These are phyloP conservation scores for Cheilinus undulatus DNA, from an alignment of 2,113 vertebrate genomes.

Conservation along the genomic window DNA sequence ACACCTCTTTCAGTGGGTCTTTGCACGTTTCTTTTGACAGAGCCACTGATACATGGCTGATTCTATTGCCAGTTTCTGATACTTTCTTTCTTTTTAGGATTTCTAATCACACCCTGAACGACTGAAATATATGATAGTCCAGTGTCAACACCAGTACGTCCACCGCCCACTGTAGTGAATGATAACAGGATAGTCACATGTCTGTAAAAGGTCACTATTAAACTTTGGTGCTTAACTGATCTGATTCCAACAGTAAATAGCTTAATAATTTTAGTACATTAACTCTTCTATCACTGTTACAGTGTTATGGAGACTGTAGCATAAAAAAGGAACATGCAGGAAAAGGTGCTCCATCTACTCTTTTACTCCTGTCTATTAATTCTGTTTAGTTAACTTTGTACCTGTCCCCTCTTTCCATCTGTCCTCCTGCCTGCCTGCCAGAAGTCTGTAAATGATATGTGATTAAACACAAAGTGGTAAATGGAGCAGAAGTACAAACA, in stretches of 20 bases:
- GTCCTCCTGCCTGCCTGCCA: slow-evolving; percentile 35
- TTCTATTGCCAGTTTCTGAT: too few relatives aligned
- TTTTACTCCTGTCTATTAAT: slow-evolving; percentile 29
- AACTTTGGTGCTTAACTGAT: neutral
- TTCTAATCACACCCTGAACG: too few relatives aligned
- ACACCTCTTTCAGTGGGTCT: too few relatives aligned
- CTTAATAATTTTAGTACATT: too few relatives aligned
- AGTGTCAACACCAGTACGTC: too few relatives aligned
- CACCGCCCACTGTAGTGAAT: too few relatives aligned
- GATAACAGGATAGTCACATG: too few relatives aligned
- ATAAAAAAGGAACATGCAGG: neutral
- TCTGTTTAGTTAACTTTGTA: slow-evolving; percentile 35
- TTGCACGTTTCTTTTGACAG: too few relatives aligned
- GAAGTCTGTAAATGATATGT: slow-evolving; percentile 56
- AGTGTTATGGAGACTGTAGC: neutral
- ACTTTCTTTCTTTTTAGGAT: too few relatives aligned
- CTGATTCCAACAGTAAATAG: neutral
- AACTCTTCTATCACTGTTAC: neutral
- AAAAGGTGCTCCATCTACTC: slow-evolving; percentile 11
- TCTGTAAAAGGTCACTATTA: too few relatives aligned
- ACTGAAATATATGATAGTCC: too few relatives aligned
- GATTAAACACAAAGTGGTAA: slow-evolving; percentile 72
- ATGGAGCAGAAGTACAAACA: slow-evolving; percentile 82
- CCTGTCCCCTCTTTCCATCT: slow-evolving; percentile 41
- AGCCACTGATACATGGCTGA: too few relatives aligned